Evolutionary conservation across 2,797 vertebrate genomes (phyloP).

Genomic region (Cichlasoma orientale): DNA sequence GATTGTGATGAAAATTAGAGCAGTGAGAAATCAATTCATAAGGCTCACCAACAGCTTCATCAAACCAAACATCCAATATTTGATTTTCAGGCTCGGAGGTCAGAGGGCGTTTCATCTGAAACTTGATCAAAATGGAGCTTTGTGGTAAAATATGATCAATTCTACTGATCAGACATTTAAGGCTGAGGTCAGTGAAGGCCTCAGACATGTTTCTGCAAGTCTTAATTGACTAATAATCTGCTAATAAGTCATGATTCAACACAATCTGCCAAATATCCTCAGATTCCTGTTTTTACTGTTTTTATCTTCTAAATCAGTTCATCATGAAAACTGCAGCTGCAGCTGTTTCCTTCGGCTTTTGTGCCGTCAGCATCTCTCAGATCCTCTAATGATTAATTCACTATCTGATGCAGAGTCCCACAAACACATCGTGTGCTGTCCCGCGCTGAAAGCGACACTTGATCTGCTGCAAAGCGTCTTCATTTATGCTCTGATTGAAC

Average conservation of each 20-base stretch:
- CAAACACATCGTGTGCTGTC: background rate
- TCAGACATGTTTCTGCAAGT: background rate
- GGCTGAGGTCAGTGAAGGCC: background rate
- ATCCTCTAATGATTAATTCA: background rate
- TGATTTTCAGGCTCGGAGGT: background rate
- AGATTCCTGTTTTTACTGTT: background rate
- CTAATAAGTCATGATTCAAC: background rate
- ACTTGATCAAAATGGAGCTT: too few relatives aligned
- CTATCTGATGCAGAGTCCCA: background rate
- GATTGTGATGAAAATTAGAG: background rate
- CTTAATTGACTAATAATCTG: background rate
- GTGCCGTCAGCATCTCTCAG: background rate
- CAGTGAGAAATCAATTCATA: too few relatives aligned
- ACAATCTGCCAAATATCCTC: background rate
- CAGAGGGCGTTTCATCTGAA: too few relatives aligned
- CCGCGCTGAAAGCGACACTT: background rate
- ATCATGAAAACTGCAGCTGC: background rate
- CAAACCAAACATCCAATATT: background rate
- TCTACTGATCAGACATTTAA: background rate
- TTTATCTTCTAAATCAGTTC: background rate
- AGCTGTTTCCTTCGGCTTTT: background rate
- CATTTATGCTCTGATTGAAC: conserved; percentile 34
- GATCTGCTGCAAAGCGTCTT: conserved; percentile 3
- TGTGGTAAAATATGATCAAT: background rate
- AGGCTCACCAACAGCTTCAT: background rate